These are phyloP conservation scores for Prinia subflava DNA, from an alignment of 2,113 vertebrate genomes.

Conservation along the genomic window DNA sequence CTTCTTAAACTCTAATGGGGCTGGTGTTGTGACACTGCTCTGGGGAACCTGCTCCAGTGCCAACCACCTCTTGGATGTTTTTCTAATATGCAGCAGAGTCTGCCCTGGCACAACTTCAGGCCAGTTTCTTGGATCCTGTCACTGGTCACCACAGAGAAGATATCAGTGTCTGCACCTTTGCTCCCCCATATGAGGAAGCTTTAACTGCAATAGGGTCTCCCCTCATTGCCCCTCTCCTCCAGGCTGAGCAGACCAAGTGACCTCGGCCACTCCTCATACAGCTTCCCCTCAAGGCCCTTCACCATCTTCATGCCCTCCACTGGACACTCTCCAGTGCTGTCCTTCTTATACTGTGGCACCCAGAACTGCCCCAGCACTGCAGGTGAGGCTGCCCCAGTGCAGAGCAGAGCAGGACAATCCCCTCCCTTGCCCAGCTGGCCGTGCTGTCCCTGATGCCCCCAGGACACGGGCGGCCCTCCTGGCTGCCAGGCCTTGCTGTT, in stretches of 20 bases:
- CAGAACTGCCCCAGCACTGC: accelerated
- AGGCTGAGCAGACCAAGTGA: neutral
- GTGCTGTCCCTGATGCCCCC: neutral
- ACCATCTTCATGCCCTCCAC: neutral
- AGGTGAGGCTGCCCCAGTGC: neutral
- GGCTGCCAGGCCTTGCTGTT: neutral
- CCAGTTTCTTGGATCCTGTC: neutral
- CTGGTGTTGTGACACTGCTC: neutral
- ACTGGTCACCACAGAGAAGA: neutral
- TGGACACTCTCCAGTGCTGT: neutral
- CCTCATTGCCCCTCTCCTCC: neutral
- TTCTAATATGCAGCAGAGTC: neutral
- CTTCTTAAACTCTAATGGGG: neutral
- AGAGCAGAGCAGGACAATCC: neutral
- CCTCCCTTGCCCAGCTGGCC: neutral
- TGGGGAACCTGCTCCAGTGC: neutral
- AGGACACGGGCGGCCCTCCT: accelerated
- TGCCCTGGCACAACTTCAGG: neutral
- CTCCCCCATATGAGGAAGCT: neutral
- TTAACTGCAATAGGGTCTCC: neutral
- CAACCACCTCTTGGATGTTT: neutral
- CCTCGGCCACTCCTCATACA: accelerated
- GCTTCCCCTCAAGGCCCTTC: neutral
- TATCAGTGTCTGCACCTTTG: neutral
- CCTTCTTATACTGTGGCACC: accelerated